Conservation (phyloP, 2,113 vertebrate genomes). For the Platysternon megacephalum region DNA sequence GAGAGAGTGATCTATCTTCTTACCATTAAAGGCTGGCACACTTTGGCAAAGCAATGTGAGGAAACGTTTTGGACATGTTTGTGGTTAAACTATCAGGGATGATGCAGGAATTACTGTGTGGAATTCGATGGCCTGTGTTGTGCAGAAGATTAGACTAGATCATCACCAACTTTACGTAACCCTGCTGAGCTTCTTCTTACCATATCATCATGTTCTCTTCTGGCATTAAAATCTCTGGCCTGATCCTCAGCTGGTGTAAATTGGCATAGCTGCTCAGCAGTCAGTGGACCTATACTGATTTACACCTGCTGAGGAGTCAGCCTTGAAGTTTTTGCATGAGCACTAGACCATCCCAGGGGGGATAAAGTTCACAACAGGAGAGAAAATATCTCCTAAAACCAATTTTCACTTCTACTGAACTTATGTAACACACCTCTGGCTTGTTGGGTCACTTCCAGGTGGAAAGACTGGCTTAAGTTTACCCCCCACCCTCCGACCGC, state of each 20-base stretch:
- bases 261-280: not conserved
- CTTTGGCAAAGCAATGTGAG: not conserved
- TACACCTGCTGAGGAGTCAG: not conserved
- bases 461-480: not conserved
- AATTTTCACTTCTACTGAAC: not conserved
- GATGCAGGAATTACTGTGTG: not conserved
- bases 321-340: not conserved
- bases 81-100: not conserved
- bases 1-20: constrained; percentile 39
- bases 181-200: not conserved
- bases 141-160: not conserved
- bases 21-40: constrained; percentile 12
- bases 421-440: not conserved
- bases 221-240: not conserved
- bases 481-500: not conserved
- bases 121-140: not conserved
- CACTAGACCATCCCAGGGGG: not conserved
- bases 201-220: not conserved
- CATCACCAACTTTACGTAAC: not conserved
- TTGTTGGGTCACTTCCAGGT: not conserved
- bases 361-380: not conserved
- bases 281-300: not conserved
- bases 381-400: not conserved
- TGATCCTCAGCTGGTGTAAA: not conserved
- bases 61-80: not conserved